Base-by-base conservation (phyloP, 1,140 invertebrate genomes). In the Drosophila triauraria region DNA sequence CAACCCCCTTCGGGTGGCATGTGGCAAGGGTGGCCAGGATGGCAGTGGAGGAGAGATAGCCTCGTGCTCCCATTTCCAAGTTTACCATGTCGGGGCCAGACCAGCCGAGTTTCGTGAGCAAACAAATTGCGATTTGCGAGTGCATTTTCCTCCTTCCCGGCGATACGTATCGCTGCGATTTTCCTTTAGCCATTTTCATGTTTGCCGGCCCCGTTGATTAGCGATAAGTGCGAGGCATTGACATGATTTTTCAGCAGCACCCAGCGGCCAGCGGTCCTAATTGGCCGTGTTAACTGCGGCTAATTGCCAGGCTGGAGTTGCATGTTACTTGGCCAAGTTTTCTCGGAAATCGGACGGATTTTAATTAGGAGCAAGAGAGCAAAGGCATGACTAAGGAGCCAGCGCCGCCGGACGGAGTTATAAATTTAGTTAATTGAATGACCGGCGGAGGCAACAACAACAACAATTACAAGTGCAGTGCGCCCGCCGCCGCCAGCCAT, bases 31-130 rank as follows among this genome's bases (percentile, higher is more conserved):
- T 35, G 32, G 20, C 20, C 20, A 20, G 20, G 20, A 9, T 9
- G 32, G 32, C 42, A 60, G 38, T 12, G 53, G 32, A 32, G 50
- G 50, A 75, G 69, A 87, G 76, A 88, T 84, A 90, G 70, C 67
- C 81, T 84, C 85, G 85, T 88, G 84, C 78, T 57, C 84, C 74
- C 84, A 78, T 83, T 88, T 84, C 78, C 84, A 88, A 88, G 85
- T 88, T 88, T 88, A 88, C 81, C 85, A 90, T 88, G 85, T 88
- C 85, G 85, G 85, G 85, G 85, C 90, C 85, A 85, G 79, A 20
- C 68, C 76, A 72, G 69, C 72, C 80, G 74, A 84, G 61, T 75
- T 87, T 80, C 84, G 84, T 87, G 84, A 75, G 65, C 78, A 68
- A 74, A 87, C 72, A 75, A 88, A 87, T 88, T 87, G 80, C 76